Evolutionary conservation across 2,888 invertebrate genomes (phyloP).

Genomic region (Gastrophysa polygoni): DNA sequence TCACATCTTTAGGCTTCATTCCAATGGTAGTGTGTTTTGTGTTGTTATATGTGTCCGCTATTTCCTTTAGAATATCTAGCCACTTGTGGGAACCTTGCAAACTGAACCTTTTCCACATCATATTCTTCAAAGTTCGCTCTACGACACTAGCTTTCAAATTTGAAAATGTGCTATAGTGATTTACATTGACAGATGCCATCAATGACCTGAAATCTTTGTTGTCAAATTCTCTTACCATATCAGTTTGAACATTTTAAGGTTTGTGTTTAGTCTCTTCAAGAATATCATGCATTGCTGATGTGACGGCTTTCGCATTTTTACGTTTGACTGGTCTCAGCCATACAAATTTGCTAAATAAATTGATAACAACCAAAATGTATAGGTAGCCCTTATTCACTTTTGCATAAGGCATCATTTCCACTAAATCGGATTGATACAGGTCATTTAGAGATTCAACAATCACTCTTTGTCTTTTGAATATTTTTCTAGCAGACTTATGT

Average conservation of each 20-base stretch:
- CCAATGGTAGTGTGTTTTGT: too few relatives aligned
- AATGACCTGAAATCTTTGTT: slow-evolving; percentile 21
- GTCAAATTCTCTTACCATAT: slow-evolving; percentile 31
- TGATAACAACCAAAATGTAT: slow-evolving; percentile 47
- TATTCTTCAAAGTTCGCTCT: too few relatives aligned
- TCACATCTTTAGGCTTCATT: too few relatives aligned
- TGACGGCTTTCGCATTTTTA: slow-evolving; percentile 42
- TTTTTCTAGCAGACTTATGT: too few relatives aligned
- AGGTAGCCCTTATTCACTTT: slow-evolving; percentile 41
- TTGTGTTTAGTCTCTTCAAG: background rate
- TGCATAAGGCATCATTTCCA: slow-evolving; percentile 19
- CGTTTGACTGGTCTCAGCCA: slow-evolving; percentile 45
- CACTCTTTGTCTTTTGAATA: slow-evolving; percentile 43
- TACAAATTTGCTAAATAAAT: slow-evolving; percentile 49
- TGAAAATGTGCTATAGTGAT: slow-evolving; percentile 28
- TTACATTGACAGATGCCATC: slow-evolving; percentile 24
- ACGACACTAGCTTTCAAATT: slow-evolving; percentile 3
- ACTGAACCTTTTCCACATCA: too few relatives aligned
- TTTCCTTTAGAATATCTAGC: too few relatives aligned
- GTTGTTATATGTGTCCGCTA: too few relatives aligned
- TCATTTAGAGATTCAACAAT: slow-evolving; percentile 39
- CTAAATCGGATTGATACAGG: background rate
- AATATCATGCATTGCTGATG: slow-evolving; percentile 13
- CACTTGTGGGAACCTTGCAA: too few relatives aligned
- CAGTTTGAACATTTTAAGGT: slow-evolving; percentile 26